Base-by-base conservation (phyloP, 2,797 vertebrate species). In the Coluber constrictor region DNA sequence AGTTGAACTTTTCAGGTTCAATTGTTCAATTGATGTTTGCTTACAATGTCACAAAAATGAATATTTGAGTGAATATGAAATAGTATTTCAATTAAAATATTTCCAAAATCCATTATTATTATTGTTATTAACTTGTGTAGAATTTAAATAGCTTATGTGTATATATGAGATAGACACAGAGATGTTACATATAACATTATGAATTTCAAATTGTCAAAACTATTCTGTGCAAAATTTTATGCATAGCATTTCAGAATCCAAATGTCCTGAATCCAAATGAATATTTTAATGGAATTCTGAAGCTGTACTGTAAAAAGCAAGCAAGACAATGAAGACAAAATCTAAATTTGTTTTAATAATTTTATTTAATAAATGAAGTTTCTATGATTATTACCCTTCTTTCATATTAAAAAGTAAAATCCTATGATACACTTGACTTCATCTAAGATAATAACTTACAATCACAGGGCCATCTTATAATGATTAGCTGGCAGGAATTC, bases 191-290 rank as follows among this genome's bases (percentile, higher is more conserved):
- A 18, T 74, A 74, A 74, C 66, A 70, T 37, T 91, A 51, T 18
- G 27, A 91, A 0, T 2, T 90, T 93, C 12, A 88, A 1, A 1
- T 92, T 87, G 27, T 93, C n/a, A 93, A 56, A 32, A 47, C 43
- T 87, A 32, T 87, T n/a, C 61, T 90, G 43, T 90, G 43, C 61
- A 93, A 92, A 93, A 57, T 54, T 29, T 54, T 86, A 59, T 5
- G n/a, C 66, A 18, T 6, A 37, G 6, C n/a, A 37, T 74, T 74
- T 74, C n/a, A 74, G n/a, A 74, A 32, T 74, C 15, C n/a, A 74
- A 74, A 32, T 74, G 2, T 74, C 15, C n/a, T 74, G 7, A 32
- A 60, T 23, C 0, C 20, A 60, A 60, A 60, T 74, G n/a, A 74
- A 37, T 8, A 32, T 20, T 74, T 74, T 74, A 74, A 32, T 74